These are phyloP conservation scores for cat (Felis catus) DNA, from an alignment of 2,113 vertebrate genomes.

Conservation along the genomic window F.catus_Fca126_mat1.0 CM031411.1:119363501-119364000, in stretches of 20 bases:
- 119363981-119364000: neutral
- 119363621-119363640: too few relatives aligned
- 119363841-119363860: neutral
- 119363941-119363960: neutral
- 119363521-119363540: too few relatives aligned
- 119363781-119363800: neutral
- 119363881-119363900: neutral
- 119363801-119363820: neutral
- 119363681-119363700: accelerated
- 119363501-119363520: too few relatives aligned
- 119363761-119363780: neutral
- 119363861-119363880: neutral
- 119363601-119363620: too few relatives aligned
- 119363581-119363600: too few relatives aligned
- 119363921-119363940: neutral
- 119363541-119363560: too few relatives aligned
- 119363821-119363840: neutral
- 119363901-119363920: neutral
- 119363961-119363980: neutral
- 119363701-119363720: too few relatives aligned
- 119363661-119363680: too few relatives aligned
- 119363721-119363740: neutral
- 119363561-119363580: too few relatives aligned
- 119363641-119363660: too few relatives aligned
- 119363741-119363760: neutral